Evolutionary conservation across 2,888 invertebrate genomes (phyloP), one percentile per base, ranked within the genome.

Genomic region (Drosophila melanosoma): DNA sequence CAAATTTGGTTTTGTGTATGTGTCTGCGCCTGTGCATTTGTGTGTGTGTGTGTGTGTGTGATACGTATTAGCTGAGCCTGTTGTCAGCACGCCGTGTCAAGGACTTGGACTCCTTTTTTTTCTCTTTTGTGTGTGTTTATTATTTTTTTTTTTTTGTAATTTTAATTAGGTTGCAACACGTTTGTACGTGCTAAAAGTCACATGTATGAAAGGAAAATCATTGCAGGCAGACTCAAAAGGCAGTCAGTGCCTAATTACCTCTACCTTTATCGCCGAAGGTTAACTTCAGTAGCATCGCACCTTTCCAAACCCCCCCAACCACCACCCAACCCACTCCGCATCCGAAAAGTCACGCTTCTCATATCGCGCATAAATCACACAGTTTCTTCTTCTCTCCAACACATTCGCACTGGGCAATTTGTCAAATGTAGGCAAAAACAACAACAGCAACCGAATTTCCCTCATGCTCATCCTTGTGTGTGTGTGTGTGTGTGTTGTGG

Each of bases 111-210:
- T 81, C 69, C 81, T 74, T 74, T 77, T 60, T 26, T 60, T 26
- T 56, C 38, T 15, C 32, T 42, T 48, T 29, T 53, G 15, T 45
- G 26, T 26, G 7, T 17, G 3, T 17, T 33, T 33, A 15, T 23
- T 23, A 0, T 23, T 35, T 48, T 23, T 51, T 23, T 51, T 54
- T 45, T 57, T 49, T 65, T 68, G 3, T 69, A 79, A 88, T 87
- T 87, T 86, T 87, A 87, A 87, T 87, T 87, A 90, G 90, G 90
- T 88, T 87, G 85, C 89, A 82, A 87, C 85, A 85, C 89, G 85
- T 78, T 76, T 68, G 85, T 80, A 85, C 85, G 85, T 85, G 85
- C 89, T 57, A 74, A 80, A 83, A 84, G 70, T 65, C 74, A 57
- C 61, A 68, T 75, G 49, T 52, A 32, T 63, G 73, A 36, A 67